Evolutionary conservation across 1,140 invertebrate genomes (phyloP), one percentile per base, ranked within the genome.

Genomic region (Microplitis demolitor): DNA sequence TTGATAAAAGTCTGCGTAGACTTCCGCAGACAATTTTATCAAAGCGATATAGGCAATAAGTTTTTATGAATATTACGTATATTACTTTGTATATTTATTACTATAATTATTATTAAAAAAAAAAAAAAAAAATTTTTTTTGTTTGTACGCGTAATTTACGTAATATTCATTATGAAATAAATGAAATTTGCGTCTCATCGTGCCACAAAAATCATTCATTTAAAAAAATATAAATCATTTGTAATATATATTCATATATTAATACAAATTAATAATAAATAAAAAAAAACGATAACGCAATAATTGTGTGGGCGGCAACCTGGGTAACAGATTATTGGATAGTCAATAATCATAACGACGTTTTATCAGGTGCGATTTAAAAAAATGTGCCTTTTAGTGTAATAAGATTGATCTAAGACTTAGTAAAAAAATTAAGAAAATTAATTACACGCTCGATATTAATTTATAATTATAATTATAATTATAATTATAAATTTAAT

Each of bases 301-400:
- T 78, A 78, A 76, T 53, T 75, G 75, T 50, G 66, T 70, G 31
- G 64, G 53, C 56, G 45, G 67, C 39, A 61, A 37, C 56, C 58
- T 67, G 39, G 37, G 66, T 69, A 33, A 74, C 74, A 74, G 66
- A 74, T 66, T 69, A 66, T 69, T 72, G 61, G 74, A 79, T 71
- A 69, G 78, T 77, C 64, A 69, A 74, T 76, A 77, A 77, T 74
- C 81, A 82, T 81, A 75, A 73, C 37, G 51, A 84, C 82, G 80
- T 80, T 84, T 81, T 84, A 79, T 80, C 81, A 81, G 83, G 82
- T 86, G 85, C 85, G 84, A 78, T 45, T 45, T 9, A 45, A 45
- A 45, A 85, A 85, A 86, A 85, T 85, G 85, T 87, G 85, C 85
- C 85, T 87, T 87, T 85, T 87, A 86, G 85, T 84, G 78, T 78